Percentiles rank a stretch among this genome's conserved stretches.
Evolutionary conservation across 2,797 vertebrate species (phyloP).

Genomic region (Sebastes variabilis): DNA sequence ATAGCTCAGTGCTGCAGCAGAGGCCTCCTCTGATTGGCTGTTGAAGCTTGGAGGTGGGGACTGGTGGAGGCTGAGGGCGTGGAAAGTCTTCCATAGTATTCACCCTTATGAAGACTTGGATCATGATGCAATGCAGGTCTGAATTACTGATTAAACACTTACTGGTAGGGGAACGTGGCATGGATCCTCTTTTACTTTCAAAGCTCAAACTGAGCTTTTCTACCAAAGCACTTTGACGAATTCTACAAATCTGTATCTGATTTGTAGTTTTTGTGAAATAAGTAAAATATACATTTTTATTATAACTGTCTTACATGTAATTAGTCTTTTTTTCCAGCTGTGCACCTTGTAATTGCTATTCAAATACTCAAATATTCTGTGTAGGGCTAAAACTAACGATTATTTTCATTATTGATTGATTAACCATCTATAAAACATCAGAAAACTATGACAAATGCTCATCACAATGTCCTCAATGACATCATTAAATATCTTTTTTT

Average conservation of each 20-base stretch:
- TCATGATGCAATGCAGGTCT: conserved; percentile 67
- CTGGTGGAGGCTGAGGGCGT: conserved; percentile 35
- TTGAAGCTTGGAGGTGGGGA: conserved; percentile 14
- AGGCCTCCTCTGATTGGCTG: conserved; percentile 72
- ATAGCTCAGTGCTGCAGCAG: conserved; percentile 58
- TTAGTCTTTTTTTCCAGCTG: not conserved
- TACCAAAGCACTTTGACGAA: not conserved
- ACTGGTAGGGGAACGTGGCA: not conserved
- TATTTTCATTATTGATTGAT: not conserved
- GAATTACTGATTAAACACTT: conserved; percentile 19
- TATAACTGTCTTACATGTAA: not conserved
- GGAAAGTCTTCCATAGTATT: conserved; percentile 39
- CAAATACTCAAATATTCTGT: not conserved
- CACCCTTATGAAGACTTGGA: conserved; percentile 9
- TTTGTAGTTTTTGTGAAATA: not conserved
- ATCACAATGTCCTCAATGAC: not conserved
- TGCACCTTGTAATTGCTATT: not conserved
- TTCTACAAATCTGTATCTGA: not conserved
- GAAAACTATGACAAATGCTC: not conserved
- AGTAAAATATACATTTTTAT: not conserved
- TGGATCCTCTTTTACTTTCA: not conserved
- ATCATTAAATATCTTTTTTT: not conserved
- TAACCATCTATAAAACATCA: not conserved
- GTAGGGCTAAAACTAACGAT: not conserved
- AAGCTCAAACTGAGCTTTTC: not conserved